Evolutionary conservation across 1,140 invertebrate genomes (phyloP), one percentile per base, ranked within the genome.

Genomic region (Eriocheir sinensis): DNA sequence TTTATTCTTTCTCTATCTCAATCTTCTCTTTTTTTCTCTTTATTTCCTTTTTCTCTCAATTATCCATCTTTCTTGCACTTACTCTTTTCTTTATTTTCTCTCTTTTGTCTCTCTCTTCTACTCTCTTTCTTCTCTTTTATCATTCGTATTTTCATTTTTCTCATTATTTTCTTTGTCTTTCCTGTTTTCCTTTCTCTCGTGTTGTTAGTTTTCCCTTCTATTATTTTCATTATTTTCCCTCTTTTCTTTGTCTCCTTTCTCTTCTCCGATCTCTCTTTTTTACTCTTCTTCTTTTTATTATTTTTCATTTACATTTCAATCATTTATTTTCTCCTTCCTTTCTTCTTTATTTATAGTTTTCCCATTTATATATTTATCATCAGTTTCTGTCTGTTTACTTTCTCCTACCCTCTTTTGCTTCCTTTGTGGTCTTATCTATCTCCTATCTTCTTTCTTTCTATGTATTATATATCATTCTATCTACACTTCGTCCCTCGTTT

Each of bases 1-100:
- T n/a, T 44, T 38, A 41, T 38, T 44, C 85, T 41, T 38, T 44
- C 85, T 88, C 27, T 88, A 30, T 86, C 83, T 86, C 83, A 15
- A 30, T 38, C 83, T 86, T 21, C 38, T 21, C 12, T 21, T 41
- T 38, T 88, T 21, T 88, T 15, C 27, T 38, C 27, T 21, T 41
- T 38, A 41, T 3, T 27, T 44, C 41, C 85, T 21, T 27, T 44
- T 44, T 27, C 85, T 21, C 38, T 88, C 38, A 0, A 15, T 40
- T 12, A 21, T n/a, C 41, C 3, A 27, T 44, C 30, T 21, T 88
- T 21, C n/a, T 3, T 40, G 3, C 30, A 15, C 12, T 30, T 88
- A 36, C 38, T n/a, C 21, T 21, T 86, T 40, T 36, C 8, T 0
- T 36, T 21, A 36, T 86, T 36, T 36, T 36, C 12, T 32, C 80